phyloP scores from a whole-genome alignment of 2,113 vertebrate species.

The Serilophus lunatus region DNA sequence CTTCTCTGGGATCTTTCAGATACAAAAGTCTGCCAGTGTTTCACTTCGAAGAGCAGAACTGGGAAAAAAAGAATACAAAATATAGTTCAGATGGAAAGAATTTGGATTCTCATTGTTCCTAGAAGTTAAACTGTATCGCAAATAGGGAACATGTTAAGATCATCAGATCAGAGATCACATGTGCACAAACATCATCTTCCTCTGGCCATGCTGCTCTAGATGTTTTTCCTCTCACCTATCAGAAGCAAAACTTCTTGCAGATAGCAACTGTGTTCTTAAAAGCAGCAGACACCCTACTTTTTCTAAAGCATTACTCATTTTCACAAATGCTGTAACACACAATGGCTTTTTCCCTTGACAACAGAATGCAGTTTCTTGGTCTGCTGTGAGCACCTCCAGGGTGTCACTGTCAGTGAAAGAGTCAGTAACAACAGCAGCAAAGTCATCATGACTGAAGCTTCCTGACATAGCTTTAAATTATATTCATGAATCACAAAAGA shows the following conservation, averaged over 20 bases:
- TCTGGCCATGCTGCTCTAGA: not conserved
- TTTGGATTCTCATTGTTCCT: not conserved
- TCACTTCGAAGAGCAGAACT: not conserved
- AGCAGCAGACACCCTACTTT: not conserved
- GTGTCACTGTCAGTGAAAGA: not conserved
- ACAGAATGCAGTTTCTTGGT: not conserved
- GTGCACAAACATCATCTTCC: not conserved
- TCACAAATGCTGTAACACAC: not conserved
- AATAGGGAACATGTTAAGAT: not conserved
- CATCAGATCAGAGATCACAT: not conserved
- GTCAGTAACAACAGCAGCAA: not conserved
- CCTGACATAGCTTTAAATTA: constrained; percentile 14
- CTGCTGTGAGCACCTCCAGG: not conserved
- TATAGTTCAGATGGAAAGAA: not conserved
- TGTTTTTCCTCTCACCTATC: not conserved
- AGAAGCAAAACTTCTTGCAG: not conserved
- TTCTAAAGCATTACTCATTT: not conserved
- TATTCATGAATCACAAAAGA: constrained; percentile 45
- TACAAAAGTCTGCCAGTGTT: not conserved
- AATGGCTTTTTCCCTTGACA: not conserved
- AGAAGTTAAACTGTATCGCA: not conserved
- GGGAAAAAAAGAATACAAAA: not conserved
- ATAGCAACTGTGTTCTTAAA: not conserved
- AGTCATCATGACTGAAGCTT: constrained; percentile 1
- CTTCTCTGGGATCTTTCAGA: not conserved